These are phyloP conservation scores for Rattus norvegicus DNA, from an alignment of 2,113 vertebrate species.

Conservation along the genomic window GRCr8 NC_086032.1:35785001-35785500, in stretches of 20 bases:
- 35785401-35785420: constrained; percentile 94
- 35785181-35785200: background rate
- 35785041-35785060: background rate
- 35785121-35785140: background rate
- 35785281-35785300: background rate
- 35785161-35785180: background rate
- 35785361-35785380: constrained; percentile 77
- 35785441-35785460: constrained; percentile 95
- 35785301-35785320: background rate
- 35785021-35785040: background rate
- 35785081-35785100: background rate
- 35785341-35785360: background rate
- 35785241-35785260: background rate
- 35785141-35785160: background rate
- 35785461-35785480: constrained; percentile 86
- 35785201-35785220: constrained; percentile 17
- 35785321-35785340: background rate
- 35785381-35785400: constrained; percentile 94
- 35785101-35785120: background rate
- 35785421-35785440: constrained; percentile 90
- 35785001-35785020: too few relatives aligned
- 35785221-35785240: background rate
- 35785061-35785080: background rate
- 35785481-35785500: background rate
- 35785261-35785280: background rate